Conservation (phyloP, 2,113 vertebrate genomes). For the Callospermophilus lateralis region DNA sequence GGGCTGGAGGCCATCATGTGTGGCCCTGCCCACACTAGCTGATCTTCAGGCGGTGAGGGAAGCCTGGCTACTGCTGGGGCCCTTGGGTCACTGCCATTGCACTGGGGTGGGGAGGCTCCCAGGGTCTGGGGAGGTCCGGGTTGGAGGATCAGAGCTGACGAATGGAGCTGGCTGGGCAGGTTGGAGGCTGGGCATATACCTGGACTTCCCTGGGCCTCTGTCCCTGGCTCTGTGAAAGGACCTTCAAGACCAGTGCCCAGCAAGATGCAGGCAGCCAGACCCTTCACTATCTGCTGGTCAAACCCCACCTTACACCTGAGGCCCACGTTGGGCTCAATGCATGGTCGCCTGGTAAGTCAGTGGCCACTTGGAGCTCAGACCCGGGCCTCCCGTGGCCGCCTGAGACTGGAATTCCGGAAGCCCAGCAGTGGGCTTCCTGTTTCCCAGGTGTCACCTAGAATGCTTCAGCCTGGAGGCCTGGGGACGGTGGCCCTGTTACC, state of each 20-base stretch:
- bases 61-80: neutral
- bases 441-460: accelerated
- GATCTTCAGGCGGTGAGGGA: neutral
- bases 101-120: neutral
- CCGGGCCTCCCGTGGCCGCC: neutral
- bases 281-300: neutral
- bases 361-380: neutral
- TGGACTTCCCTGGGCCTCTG: neutral
- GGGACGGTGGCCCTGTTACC: too few relatives aligned
- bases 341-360: neutral
- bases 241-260: neutral
- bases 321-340: neutral
- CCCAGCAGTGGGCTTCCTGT: neutral
- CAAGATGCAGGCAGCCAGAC: neutral
- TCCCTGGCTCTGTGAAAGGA: neutral
- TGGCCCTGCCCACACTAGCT: neutral
- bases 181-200: neutral
- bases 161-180: neutral
- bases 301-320: neutral
- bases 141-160: neutral
- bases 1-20: too few relatives aligned
- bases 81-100: neutral
- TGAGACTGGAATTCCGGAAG: neutral
- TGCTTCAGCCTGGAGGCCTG: neutral
- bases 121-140: neutral